A percentile compares a stretch with the other conserved stretches of the same genome.
Conservation (phyloP, 2,113 vertebrate genomes). For the Heterocephalus glaber region DNA sequence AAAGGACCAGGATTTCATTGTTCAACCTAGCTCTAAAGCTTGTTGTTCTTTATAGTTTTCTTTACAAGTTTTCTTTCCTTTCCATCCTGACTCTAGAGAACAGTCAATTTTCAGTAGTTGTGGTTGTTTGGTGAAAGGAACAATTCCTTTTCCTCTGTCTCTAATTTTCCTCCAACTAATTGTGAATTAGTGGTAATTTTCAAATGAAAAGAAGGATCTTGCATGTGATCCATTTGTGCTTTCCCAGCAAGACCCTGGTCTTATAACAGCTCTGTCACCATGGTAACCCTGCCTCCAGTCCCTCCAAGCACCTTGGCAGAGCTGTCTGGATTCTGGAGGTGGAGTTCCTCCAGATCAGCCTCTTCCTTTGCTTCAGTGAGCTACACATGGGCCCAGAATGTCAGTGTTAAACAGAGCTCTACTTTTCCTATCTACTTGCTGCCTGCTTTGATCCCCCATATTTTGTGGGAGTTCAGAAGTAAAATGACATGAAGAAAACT, state of each 20-base stretch:
- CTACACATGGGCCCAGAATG: neutral
- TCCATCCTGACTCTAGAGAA: constrained; percentile 29
- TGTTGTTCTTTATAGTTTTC: neutral
- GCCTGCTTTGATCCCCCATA: neutral
- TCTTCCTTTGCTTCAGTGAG: neutral
- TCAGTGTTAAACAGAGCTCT: neutral
- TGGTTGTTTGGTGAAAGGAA: constrained; percentile 76
- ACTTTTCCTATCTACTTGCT: neutral
- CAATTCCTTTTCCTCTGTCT: constrained; percentile 73
- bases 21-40: neutral
- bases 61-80: neutral
- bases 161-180: constrained; percentile 80
- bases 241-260: constrained; percentile 72
- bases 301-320: constrained; percentile 26
- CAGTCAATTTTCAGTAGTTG: constrained; percentile 60
- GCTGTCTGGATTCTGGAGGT: neutral
- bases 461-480: neutral
- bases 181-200: constrained; percentile 80
- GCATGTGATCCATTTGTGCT: constrained; percentile 72
- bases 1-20: neutral
- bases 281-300: constrained; percentile 52
- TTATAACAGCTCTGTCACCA: constrained; percentile 58
- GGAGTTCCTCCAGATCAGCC: constrained; percentile 42
- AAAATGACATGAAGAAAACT: neutral
- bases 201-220: constrained; percentile 74